phyloP scores from a whole-genome alignment of 2,888 invertebrate species.

The Notocelia uddmanniana region DNA sequence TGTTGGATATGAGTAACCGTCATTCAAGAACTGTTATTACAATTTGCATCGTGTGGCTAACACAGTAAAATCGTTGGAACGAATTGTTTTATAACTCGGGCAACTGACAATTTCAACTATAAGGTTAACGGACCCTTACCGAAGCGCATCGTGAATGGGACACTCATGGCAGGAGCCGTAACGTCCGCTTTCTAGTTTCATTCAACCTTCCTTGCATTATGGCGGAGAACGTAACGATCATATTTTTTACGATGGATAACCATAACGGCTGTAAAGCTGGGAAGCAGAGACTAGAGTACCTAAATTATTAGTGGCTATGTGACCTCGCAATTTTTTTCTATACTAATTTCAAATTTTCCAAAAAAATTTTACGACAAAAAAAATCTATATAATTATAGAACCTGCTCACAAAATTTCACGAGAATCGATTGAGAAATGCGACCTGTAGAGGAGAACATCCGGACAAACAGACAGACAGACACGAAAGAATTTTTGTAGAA shows the following conservation, averaged over 20 bases:
- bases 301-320: too few relatives aligned
- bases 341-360: too few relatives aligned
- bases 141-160: constrained; percentile 34
- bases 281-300: too few relatives aligned
- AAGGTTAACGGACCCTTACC: constrained; percentile 38
- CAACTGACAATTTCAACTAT: neutral
- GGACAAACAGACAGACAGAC: too few relatives aligned
- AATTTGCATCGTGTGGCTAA: neutral
- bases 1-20: neutral
- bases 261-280: too few relatives aligned
- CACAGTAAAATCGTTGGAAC: neutral
- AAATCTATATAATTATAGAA: too few relatives aligned
- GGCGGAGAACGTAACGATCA: neutral
- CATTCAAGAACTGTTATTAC: neutral
- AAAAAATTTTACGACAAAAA: too few relatives aligned
- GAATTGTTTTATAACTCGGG: neutral
- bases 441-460: too few relatives aligned
- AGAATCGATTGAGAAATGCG: too few relatives aligned
- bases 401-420: too few relatives aligned
- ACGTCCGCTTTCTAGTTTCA: constrained; percentile 31
- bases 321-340: too few relatives aligned
- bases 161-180: constrained; percentile 4
- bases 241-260: neutral
- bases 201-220: constrained; percentile 25
- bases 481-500: too few relatives aligned